Evolutionary conservation across 2,888 invertebrate genomes (phyloP), one percentile per base, ranked within the genome.

Genomic region (Harpalus rufipes): DNA sequence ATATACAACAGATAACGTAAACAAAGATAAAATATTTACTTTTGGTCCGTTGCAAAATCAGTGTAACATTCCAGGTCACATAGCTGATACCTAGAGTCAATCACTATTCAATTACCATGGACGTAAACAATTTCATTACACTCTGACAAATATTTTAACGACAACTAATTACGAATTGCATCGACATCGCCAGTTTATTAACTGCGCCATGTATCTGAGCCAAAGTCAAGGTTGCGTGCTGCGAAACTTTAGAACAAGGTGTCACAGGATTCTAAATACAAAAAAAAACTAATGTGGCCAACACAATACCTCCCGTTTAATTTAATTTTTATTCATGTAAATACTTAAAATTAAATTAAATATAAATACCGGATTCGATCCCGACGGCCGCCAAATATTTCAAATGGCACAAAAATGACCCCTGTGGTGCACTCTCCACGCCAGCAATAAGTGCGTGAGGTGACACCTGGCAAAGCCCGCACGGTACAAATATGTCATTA

Each of bases 71-170:
- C 32, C 14, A n/a, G 68, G 68, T 59, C 59, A 59, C 16, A 7
- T 7, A 59, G 16, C 59, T 14, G 39, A 32, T 32, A 68, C 5
- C 10, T 25, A 68, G 32, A 68, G 32, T 68, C 68, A 68, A 68
- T 68, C 68, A 68, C n/a, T 14, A 68, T n/a, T 14, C 68, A 68
- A 68, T 32, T 68, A 68, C 68, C n/a, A 14, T n/a, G 10, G 68
- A 68, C 25, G 68, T 68, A 68, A 68, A 68, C 68, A 68, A 32
- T 68, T 68, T 39, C 68, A 68, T 68, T 68, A 68, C 39, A 68
- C 7, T n/a, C 39, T 32, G 68, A 68, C 39, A 68, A 68, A 68
- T 68, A 68, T 68, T 68, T 68, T 39, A 68, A 68, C 68, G 68
- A 39, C 14, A 68, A 68, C 39, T 25, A 68, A 68, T 68, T 68